phyloP scores from a whole-genome alignment of 2,113 vertebrate species.

The Castor canadensis region DNA sequence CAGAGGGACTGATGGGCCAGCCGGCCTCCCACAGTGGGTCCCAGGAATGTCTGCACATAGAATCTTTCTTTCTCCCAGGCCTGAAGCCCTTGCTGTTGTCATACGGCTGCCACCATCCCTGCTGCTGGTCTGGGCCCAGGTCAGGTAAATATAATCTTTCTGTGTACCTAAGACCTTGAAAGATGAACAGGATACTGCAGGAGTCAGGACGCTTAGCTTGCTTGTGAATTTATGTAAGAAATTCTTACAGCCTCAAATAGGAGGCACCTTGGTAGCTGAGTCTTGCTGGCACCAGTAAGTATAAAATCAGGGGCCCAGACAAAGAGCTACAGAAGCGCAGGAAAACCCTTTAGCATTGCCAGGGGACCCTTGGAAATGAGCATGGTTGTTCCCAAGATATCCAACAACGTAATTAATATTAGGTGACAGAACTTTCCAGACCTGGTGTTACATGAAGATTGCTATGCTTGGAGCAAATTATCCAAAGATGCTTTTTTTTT shows the following conservation, averaged over 20 bases:
- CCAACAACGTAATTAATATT: neutral
- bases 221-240: slow-evolving; percentile 28
- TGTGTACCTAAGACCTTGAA: neutral
- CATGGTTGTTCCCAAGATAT: neutral
- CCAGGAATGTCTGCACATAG: accelerated
- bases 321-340: neutral
- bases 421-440: neutral
- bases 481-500: neutral
- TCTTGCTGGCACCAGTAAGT: neutral
- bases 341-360: neutral
- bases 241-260: neutral
- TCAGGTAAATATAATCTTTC: neutral
- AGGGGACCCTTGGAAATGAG: neutral
- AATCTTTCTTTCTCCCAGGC: accelerated
- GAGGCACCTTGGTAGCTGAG: neutral
- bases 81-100: accelerated
- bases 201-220: neutral
- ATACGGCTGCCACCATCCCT: neutral
- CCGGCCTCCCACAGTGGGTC: neutral
- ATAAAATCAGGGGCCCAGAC: neutral
- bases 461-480: slow-evolving; percentile 1
- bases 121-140: neutral
- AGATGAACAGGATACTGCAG: neutral
- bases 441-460: neutral
- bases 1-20: neutral